Conservation (phyloP, 1,140 invertebrate species). For the Bombus consobrinus region DNA sequence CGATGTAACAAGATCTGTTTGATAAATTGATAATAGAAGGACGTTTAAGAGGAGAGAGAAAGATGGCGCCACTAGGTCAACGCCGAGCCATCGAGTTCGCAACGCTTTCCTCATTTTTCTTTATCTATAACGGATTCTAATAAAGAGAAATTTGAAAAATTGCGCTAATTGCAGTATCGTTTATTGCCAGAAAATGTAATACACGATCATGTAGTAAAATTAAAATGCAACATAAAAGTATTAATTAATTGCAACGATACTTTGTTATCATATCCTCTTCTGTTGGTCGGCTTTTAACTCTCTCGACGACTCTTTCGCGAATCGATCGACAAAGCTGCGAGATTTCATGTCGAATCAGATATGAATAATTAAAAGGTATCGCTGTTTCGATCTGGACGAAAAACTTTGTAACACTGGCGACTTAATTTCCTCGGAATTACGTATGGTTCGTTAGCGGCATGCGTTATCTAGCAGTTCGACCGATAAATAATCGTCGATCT, state of each 20-base stretch:
- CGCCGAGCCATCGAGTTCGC: neutral
- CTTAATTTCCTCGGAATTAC: neutral
- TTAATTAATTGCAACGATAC: too few relatives aligned
- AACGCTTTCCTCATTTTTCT: neutral
- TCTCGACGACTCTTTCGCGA: neutral
- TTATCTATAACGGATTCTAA: too few relatives aligned
- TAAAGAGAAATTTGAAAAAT: too few relatives aligned
- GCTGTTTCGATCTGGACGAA: neutral
- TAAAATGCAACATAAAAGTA: too few relatives aligned
- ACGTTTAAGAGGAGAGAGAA: conserved; percentile 29
- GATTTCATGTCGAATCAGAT: neutral
- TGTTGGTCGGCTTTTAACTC: neutral
- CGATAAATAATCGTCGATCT: conserved; percentile 17
- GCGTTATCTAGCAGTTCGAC: neutral
- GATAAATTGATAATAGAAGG: conserved; percentile 42
- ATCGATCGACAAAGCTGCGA: neutral
- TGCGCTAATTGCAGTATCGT: too few relatives aligned
- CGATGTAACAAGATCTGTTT: neutral
- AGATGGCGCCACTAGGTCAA: conserved; percentile 50
- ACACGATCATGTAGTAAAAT: too few relatives aligned
- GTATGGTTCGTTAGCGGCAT: neutral
- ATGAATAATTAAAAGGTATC: neutral
- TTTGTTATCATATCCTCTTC: too few relatives aligned
- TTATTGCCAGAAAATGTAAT: too few relatives aligned
- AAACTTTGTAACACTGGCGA: neutral